Evolutionary conservation across 2,888 invertebrate species (phyloP), one percentile per base, ranked within the genome.

Genomic region (Digitonthophagus gazella): DNA sequence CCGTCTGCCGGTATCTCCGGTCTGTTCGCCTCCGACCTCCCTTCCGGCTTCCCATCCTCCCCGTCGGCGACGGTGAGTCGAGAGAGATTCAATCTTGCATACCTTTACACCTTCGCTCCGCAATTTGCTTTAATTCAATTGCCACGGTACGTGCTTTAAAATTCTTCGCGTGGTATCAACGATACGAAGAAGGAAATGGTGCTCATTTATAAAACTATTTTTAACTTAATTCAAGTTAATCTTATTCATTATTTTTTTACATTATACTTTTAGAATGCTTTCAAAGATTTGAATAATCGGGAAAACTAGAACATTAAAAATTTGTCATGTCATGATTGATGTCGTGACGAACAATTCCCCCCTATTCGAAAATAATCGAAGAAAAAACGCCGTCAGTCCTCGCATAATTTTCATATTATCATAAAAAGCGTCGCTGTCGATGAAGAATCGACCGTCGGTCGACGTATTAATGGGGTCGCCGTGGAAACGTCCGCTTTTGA

Each of bases 41-140:
- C 28, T 18, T 18, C 20, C 61, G 8, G 61, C 16, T 20, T 19
- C 1, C 61, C 20, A 14, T 14, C n/a, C 16, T 15, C 15, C 61
- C 18, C 61, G 19, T 18, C 61, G 18, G 61, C 61, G 61, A 15
- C n/a, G 15, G 61, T 19, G 61, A 61, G 61, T 19, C 61, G 14
- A 61, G n/a, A 20, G 61, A 19, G 61, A 61, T 61, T 61, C 61
- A n/a, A 18, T 20, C 61, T 61, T 19, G 61, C 18, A 20, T 20
- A 61, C 61, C 14, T 61, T 61, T 61, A 16, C 61, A 61, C 61
- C 18, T 61, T 61, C 20, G 20, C 61, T 20, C 19, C 20, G 61
- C 20, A 61, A 61, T 61, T 61, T 61, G 20, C 61, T 61, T 61
- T 61, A 61, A 61, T 61, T 61, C 61, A 61, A 61, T 61, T 44